phyloP scores from a whole-genome alignment of 1,140 invertebrate species.

The Bombus impatiens region DNA sequence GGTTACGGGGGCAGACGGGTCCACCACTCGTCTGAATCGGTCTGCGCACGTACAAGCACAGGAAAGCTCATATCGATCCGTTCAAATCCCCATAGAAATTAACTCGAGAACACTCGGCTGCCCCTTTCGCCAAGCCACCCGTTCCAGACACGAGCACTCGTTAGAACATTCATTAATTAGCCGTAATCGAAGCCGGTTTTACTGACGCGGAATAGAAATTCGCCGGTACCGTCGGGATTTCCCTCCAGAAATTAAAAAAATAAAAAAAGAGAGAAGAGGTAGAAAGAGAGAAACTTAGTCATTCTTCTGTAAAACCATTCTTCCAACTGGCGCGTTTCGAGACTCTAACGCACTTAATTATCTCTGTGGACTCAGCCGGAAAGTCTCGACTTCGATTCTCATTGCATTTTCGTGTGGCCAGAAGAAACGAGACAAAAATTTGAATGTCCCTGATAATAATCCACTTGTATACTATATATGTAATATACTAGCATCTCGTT shows the following conservation, averaged over 20 bases:
- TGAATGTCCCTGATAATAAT: not conserved
- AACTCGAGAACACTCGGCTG: slow-evolving; percentile 66
- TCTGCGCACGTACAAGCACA: slow-evolving; percentile 16
- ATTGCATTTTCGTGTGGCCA: not conserved
- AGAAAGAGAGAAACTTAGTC: slow-evolving; percentile 34
- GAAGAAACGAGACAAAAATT: slow-evolving; percentile 13
- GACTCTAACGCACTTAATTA: slow-evolving; percentile 57
- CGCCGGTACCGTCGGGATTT: slow-evolving; percentile 40
- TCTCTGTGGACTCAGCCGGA: slow-evolving; percentile 49
- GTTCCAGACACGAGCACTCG: slow-evolving; percentile 62
- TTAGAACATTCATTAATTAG: slow-evolving; percentile 67
- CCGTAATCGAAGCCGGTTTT: slow-evolving; percentile 60
- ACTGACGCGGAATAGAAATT: slow-evolving; percentile 66
- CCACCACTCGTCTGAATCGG: slow-evolving; percentile 19
- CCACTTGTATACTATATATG: too few species aligned
- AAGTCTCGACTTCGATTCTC: slow-evolving; percentile 38
- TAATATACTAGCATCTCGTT: not conserved
- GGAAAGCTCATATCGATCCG: slow-evolving; percentile 60
- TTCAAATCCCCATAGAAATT: slow-evolving; percentile 69
- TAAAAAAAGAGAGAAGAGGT: not conserved
- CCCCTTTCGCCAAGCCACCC: slow-evolving; percentile 54
- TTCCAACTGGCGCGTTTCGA: slow-evolving; percentile 41
- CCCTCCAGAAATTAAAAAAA: slow-evolving; percentile 30
- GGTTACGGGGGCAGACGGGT: slow-evolving; percentile 15
- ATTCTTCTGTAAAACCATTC: slow-evolving; percentile 56